Conservation (phyloP, 1,140 invertebrate species). For the Ceratosolen fusciceps region DNA sequence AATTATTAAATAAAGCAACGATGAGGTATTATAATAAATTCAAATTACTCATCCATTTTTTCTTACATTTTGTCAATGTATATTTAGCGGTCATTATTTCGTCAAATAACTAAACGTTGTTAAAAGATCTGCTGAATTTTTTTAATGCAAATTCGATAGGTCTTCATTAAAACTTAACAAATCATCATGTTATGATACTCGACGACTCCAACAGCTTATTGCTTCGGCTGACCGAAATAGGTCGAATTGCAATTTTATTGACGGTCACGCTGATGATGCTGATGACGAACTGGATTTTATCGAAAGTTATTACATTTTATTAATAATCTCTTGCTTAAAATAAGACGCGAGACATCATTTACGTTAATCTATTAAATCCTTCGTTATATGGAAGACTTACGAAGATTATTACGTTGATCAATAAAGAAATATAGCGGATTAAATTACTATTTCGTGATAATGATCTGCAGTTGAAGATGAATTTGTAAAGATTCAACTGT, state of each 20-base stretch:
- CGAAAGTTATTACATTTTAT: slow-evolving; percentile 12
- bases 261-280: slow-evolving; percentile 16
- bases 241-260: slow-evolving; percentile 1
- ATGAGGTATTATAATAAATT: too few relatives aligned
- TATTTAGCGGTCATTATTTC: not conserved
- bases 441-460: too few relatives aligned
- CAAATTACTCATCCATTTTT: too few relatives aligned
- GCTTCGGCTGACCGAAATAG: not conserved
- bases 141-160: not conserved
- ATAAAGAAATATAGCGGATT: too few relatives aligned
- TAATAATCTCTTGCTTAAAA: not conserved
- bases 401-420: not conserved
- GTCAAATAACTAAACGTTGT: not conserved
- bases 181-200: slow-evolving; percentile 17
- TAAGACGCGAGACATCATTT: not conserved
- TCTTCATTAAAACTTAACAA: slow-evolving; percentile 11
- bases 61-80: too few relatives aligned
- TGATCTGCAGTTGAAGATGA: too few relatives aligned
- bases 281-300: not conserved
- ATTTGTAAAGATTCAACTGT: too few relatives aligned
- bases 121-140: not conserved
- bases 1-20: too few relatives aligned
- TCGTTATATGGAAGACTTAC: not conserved
- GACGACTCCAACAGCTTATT: not conserved
- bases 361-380: not conserved